Evolutionary conservation across 2,888 invertebrate genomes (phyloP), one percentile per base, ranked within the genome.

Genomic region (Ceraclea dissimilis): DNA sequence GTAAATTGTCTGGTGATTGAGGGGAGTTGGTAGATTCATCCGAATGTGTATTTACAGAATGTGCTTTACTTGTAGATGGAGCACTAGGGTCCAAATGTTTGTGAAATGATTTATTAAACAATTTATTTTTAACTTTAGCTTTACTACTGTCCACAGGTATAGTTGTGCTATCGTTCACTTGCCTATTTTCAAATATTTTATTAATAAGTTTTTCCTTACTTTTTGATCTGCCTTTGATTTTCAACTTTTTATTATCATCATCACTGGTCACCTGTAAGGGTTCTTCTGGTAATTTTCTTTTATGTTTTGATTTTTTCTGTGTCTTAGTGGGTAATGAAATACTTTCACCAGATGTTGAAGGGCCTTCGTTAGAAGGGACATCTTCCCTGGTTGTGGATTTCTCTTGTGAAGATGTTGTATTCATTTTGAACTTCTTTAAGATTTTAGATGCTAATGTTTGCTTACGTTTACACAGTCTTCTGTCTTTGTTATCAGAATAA

Each of bases 181-280:
- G 50, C 11, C 51, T 26, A 31, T 51, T 56, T 44, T 56, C 55
- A 49, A 46, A 49, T 49, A 50, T 55, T 34, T 55, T 52, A 39
- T 34, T 49, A 13, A 46, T 47, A 11, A 51, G 39, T 33, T 33
- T 51, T 18, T 60, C 60, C 33, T 56, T 54, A 39, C 54, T 60
- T 52, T 54, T 60, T 13, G 57, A 54, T 54, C 44, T 39, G 13
- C 56, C 53, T 54, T 57, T 57, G 16, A 48, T 52, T 54, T 60
- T 54, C 13, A 50, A 46, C 34, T 57, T 60, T 49, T 55, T 53
- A 20, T 49, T 57, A n/a, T 39, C 13, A 39, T 13, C 13, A 39
- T 8, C 26, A 4, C 4, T 6, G 26, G 26, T 10, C 10, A 10
- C 4, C 5, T 4, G 4, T 10, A 10, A 26, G 10, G 26, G 26